Base-by-base conservation (phyloP, 2,797 vertebrate species). In the Dromococcyx pavoninus region DNA sequence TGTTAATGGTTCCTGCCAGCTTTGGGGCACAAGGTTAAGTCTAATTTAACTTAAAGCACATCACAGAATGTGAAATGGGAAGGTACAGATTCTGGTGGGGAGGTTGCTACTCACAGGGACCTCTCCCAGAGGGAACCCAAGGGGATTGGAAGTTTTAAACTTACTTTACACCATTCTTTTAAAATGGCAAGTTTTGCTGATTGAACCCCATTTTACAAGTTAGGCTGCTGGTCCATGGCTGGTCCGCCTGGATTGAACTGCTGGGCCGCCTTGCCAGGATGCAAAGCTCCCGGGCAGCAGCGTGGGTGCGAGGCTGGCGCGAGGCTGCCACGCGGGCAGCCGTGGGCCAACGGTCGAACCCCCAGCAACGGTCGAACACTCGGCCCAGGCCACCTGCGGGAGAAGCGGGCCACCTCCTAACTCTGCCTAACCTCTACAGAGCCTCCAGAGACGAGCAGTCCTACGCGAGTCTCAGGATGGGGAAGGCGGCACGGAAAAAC, bases 401-500 rank as follows among this genome's bases (percentile, higher is more conserved):
- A 53, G 27, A 17, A 4, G 16, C 11, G 14, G 44, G 14, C 44
- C 39, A 13, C 3, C 62, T 62, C 27, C 35, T 16, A n/a, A 21
- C n/a, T 32, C 39, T 9, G 25, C 71, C 28, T 13, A 28, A 9
- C 25, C 12, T 11, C 11, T 2, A 22, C 2, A 8, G 33, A 69
- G 41, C 33, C 13, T 12, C 23, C 27, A 15, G 37, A 2, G 30
- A 18, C 11, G 60, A 58, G 12, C 17, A 0, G 28, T 18, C 10
- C 17, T 48, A 13, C 48, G 15, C 10, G 5, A 41, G 39, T 39
- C 39, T 14, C 39, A 41, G 21, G 13, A 7, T 6, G 1, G 17
- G 6, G 28, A 4, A 16, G 2, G 1, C 9, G 15, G 9, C 1
- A 4, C 22, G 1, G 28, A 8, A 5, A 3, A 19, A 2, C 5